Base-by-base conservation (phyloP, 2,888 invertebrate genomes). In the Heterodera filipjevi region DNA sequence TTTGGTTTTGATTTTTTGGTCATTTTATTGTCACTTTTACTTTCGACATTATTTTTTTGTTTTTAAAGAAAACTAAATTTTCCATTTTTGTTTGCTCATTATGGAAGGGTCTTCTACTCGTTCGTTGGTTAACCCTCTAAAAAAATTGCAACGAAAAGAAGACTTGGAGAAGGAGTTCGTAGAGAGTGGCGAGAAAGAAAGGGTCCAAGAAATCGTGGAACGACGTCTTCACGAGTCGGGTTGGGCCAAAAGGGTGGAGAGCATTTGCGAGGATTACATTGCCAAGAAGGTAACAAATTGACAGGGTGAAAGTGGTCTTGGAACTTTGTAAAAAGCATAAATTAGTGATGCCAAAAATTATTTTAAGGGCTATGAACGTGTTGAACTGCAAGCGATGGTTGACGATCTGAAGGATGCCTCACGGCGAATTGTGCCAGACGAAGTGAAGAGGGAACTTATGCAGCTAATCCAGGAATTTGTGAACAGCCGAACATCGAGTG, bases 381-480 rank as follows among this genome's bases (percentile, higher is more conserved):
- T 75, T 39, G 75, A 75, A 64, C 49, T 75, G 68, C 66, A 75
- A 64, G 44, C 66, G 66, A 77, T 79, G 59, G 76, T 79, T 30
- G 73, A 70, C 39, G 79, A 79, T n/a, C 27, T 79, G 46, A 79
- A 79, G 71, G 79, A 79, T 46, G 64, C 64, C 14, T 49, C 79
- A 19, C 46, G 79, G 6, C 64, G 74, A 22, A 33, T 64, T 30
- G 79, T 79, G 22, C 79, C 79, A 0, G 80, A 79, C 27, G 80
- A 79, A 33, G 79, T 68, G 68, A 77, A 77, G 71, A 81, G 76
- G 5, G 79, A 79, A 49, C 66, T 79, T 0, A 79, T 79, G 79
- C 49, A 79, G 32, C 79, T 80, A 35, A 80, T 79, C 8, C 78
- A 80, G 33, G 44, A 81, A 46, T 79, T 79, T 59, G 79, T 79